These are phyloP conservation scores for Thereva unica DNA, from an alignment of 2,888 invertebrate species.

Conservation along the genomic window DNA sequence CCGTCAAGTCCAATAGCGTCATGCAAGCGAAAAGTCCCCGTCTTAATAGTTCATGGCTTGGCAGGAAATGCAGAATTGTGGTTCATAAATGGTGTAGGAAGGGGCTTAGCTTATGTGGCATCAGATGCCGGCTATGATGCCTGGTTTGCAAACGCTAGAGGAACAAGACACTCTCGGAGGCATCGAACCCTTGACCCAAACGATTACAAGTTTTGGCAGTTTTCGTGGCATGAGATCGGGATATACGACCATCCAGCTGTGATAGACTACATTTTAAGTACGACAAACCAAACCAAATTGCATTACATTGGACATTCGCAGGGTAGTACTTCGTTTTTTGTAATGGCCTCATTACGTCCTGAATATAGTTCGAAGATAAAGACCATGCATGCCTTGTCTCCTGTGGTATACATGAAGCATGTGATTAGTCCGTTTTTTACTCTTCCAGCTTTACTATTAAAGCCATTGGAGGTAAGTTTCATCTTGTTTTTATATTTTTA, in stretches of 20 bases:
- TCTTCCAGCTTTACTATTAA: too few relatives aligned
- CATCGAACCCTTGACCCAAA: slow-evolving; percentile 59
- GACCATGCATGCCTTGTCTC: slow-evolving; percentile 61
- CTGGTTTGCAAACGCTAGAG: slow-evolving; percentile 69
- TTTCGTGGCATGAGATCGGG: slow-evolving; percentile 75
- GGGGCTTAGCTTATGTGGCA: slow-evolving; percentile 55
- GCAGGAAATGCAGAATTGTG: not conserved
- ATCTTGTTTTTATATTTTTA: too few relatives aligned
- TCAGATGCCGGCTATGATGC: slow-evolving; percentile 61
- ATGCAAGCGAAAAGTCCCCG: too few relatives aligned
- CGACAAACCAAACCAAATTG: slow-evolving; percentile 64
- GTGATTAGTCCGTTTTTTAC: too few relatives aligned
- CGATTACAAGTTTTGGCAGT: slow-evolving; percentile 64
- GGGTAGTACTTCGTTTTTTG: slow-evolving; percentile 60
- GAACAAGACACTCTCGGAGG: slow-evolving; percentile 64
- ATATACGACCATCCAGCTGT: slow-evolving; percentile 76
- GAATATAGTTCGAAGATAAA: slow-evolving; percentile 62
- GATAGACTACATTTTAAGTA: slow-evolving; percentile 71
- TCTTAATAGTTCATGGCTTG: too few relatives aligned
- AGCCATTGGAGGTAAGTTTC: too few relatives aligned
- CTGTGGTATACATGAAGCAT: slow-evolving; percentile 59
- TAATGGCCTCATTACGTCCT: slow-evolving; percentile 57
- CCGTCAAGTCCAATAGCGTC: slow-evolving; percentile 45
- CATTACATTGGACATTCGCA: slow-evolving; percentile 83
- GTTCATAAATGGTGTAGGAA: not conserved